Evolutionary conservation across 1,140 invertebrate species (phyloP).

Genomic region (Hermatobates lingyangjiaoensis): DNA sequence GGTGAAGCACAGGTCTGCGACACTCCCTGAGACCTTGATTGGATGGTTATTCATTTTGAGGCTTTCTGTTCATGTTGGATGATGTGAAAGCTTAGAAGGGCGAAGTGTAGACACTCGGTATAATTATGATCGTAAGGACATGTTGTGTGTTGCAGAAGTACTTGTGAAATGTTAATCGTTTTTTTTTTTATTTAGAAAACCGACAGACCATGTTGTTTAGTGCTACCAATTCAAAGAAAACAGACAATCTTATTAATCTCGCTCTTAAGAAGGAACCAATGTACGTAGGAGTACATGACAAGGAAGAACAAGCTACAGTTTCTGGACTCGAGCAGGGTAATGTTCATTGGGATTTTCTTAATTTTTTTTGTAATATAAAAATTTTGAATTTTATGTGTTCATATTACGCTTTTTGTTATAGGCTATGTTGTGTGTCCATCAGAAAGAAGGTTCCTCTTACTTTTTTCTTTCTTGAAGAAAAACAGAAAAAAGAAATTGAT

Average conservation of each 20-base stretch:
- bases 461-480: conserved; percentile 98
- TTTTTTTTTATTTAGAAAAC: conserved; percentile 42
- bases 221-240: conserved; percentile 89
- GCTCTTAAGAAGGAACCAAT: conserved; percentile 90
- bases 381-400: conserved; percentile 24
- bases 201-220: conserved; percentile 98
- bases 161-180: too few species aligned
- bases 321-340: conserved; percentile 87
- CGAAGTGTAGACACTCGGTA: too few species aligned
- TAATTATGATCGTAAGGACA: too few species aligned
- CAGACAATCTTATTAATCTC: conserved; percentile 70
- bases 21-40: too few species aligned
- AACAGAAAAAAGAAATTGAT: conserved; percentile 95
- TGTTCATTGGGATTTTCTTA: too few species aligned
- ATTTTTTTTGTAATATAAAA: too few species aligned
- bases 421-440: conserved; percentile 83
- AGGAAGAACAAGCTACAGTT: conserved; percentile 76
- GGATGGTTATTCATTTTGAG: too few species aligned
- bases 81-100: too few species aligned
- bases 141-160: too few species aligned
- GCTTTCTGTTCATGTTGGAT: too few species aligned
- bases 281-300: conserved; percentile 86
- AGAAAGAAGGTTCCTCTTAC: conserved; percentile 82
- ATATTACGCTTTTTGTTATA: conserved; percentile 27
- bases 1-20: too few species aligned